Conservation (phyloP, 2,113 vertebrate species). For the Suricata suricatta region DNA sequence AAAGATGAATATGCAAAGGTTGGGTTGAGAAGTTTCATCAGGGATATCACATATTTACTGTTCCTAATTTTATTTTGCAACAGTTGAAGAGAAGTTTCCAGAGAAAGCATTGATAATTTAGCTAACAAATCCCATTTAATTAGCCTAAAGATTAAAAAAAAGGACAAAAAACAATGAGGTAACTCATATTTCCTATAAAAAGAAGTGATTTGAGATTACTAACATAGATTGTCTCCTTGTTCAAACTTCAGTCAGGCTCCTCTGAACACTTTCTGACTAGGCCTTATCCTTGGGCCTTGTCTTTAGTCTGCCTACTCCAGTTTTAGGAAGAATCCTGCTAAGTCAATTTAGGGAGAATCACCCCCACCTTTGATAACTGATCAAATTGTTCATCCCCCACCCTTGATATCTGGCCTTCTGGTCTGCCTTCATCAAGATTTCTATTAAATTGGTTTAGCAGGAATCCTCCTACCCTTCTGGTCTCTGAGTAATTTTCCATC, state of each 20-base stretch:
- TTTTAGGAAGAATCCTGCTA: background rate
- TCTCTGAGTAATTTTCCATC: background rate
- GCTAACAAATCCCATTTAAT: background rate
- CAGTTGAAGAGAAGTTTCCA: background rate
- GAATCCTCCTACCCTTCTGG: background rate
- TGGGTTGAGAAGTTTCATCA: background rate
- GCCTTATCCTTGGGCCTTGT: background rate
- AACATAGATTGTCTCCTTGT: background rate
- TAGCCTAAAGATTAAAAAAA: background rate
- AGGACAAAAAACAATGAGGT: background rate
- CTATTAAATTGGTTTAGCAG: background rate
- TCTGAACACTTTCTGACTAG: background rate
- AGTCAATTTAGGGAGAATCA: background rate
- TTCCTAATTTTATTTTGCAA: constrained; percentile 28
- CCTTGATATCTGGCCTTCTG: background rate
- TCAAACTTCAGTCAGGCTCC: background rate
- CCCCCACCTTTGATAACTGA: background rate
- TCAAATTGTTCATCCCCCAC: background rate
- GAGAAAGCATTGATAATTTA: background rate
- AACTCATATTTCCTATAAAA: background rate
- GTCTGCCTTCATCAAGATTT: background rate
- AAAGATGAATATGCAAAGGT: background rate
- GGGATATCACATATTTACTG: background rate
- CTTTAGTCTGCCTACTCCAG: background rate
- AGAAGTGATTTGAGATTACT: background rate